Evolutionary conservation across 2,797 vertebrate species (phyloP), one percentile per base, ranked within the genome.

Genomic region (Bryconaethiops microstoma): DNA sequence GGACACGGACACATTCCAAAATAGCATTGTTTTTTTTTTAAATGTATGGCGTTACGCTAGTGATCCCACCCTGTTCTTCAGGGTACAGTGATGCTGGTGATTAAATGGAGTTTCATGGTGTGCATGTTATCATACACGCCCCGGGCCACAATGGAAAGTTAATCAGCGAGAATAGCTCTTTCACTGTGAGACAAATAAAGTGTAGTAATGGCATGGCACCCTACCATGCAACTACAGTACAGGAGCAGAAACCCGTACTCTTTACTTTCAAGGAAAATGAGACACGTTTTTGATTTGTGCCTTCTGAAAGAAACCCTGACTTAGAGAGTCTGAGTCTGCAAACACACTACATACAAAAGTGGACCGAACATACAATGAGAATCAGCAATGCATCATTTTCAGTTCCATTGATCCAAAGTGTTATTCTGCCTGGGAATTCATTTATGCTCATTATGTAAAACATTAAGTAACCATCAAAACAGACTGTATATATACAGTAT

Each of bases 151-250:
- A 70, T 55, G 74, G 68, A 73, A 74, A 54, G 65, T 78, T 80
- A 81, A 83, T 86, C 60, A 77, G 77, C n/a, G 57, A 45, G 19
- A 74, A 76, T 68, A 12, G 60, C 19, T 76, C 12, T 73, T 79
- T 72, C n/a, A 64, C 68, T 64, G 60, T 17, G 39, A 86, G 64
- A 76, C 40, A 86, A 81, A 79, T 77, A 84, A 84, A 70, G 70
- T 54, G 64, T 67, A 54, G 72, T 80, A 84, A 75, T 78, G 29
- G 54, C 52, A 59, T 25, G 13, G 59, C 45, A 54, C 48, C 35
- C 81, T 29, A 54, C 42, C 78, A 67, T 57, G 63, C 17, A 14
- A 63, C 78, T 70, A 76, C 25, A 67, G 25, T 63, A 75, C 57
- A 75, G 0, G 6, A 48, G 8, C 69, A 25, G n/a, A 40, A 69